Evolutionary conservation across 2,888 invertebrate genomes (phyloP), one percentile per base, ranked within the genome.

Genomic region (Hesperia comma): DNA sequence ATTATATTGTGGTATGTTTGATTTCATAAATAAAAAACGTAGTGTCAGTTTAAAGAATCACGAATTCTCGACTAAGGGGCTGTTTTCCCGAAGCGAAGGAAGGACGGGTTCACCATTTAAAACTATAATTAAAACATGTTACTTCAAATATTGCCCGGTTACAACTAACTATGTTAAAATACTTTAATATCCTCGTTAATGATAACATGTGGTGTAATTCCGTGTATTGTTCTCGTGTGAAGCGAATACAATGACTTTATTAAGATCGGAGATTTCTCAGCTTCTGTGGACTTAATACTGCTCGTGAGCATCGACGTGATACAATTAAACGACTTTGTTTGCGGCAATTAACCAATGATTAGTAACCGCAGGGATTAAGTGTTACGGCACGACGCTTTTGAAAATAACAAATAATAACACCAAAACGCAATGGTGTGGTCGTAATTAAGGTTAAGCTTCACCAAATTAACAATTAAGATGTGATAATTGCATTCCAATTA

Each of bases 221-320:
- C 66, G 60, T 15, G 54, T 46, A 66, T 66, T 66, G 66, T 66
- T 66, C 66, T 53, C 60, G 66, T 66, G 66, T 12, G 66, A 66
- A 66, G 60, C 17, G 64, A 33, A 66, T 46, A 66, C 66, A 67
- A 67, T 67, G 66, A 61, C 37, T 67, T 49, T 67, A 61, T 67
- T 61, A 61, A 67, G 66, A 67, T 60, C 54, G 7, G 19, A 66
- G 66, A 66, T 66, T 60, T 66, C 60, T 54, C 60, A 54, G 66
- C 66, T 60, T 43, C 60, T 43, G 66, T 60, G 37, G 66, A 54
- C 60, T 33, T 53, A 54, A 66, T 66, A 60, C 43, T 26, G 26
- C 26, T 21, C 5, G 49, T 43, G 40, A 49, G 49, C 58, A 43
- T 66, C 54, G 60, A 63, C 57, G 32, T 26, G 51, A 19, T 53